A percentile compares a stretch with the other conserved stretches of the same genome.
Conservation (phyloP, 1,140 invertebrate genomes). For the Drosophila tsacasi region DNA sequence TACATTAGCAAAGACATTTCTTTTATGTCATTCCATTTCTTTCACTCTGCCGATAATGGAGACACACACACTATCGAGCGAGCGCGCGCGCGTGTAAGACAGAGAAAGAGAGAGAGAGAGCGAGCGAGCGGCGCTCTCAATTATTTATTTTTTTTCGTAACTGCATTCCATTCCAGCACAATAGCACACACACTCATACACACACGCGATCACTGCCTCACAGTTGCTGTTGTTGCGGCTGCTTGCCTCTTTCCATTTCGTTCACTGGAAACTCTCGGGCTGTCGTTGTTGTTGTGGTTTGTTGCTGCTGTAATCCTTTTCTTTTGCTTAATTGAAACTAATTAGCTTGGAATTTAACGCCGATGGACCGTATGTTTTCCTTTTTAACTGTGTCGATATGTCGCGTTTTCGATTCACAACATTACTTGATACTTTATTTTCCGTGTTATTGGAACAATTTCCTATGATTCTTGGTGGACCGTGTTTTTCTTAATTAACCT, state of each 20-base stretch:
- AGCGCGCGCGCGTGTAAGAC: slow-evolving; percentile 12
- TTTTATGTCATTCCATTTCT: slow-evolving; percentile 42
- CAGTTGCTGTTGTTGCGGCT: slow-evolving; percentile 23
- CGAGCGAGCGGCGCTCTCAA: slow-evolving; percentile 73
- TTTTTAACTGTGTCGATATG: not conserved
- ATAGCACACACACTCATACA: slow-evolving; percentile 39
- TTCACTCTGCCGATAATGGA: slow-evolving; percentile 53
- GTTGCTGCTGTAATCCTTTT: slow-evolving; percentile 30
- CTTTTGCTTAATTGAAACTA: slow-evolving; percentile 72
- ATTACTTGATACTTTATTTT: slow-evolving; percentile 6
- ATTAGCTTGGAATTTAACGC: slow-evolving; percentile 59
- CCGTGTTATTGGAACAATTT: not conserved
- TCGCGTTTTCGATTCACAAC: slow-evolving; percentile 11
- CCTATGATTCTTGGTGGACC: no score
- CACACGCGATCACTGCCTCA: slow-evolving; percentile 51
- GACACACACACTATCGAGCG: slow-evolving; percentile 14
- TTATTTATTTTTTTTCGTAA: slow-evolving; percentile 77
- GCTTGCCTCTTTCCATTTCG: slow-evolving; percentile 45
- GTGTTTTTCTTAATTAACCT: no score
- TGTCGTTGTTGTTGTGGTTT: slow-evolving; percentile 52
- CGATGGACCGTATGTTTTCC: slow-evolving; percentile 17
- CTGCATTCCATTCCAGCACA: slow-evolving; percentile 81
- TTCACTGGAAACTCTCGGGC: slow-evolving; percentile 30
- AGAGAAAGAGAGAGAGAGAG: slow-evolving; percentile 45
- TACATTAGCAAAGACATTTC: slow-evolving; percentile 58